Evolutionary conservation across 2,113 vertebrate species (phyloP).

Genomic region (Meles meles): DNA sequence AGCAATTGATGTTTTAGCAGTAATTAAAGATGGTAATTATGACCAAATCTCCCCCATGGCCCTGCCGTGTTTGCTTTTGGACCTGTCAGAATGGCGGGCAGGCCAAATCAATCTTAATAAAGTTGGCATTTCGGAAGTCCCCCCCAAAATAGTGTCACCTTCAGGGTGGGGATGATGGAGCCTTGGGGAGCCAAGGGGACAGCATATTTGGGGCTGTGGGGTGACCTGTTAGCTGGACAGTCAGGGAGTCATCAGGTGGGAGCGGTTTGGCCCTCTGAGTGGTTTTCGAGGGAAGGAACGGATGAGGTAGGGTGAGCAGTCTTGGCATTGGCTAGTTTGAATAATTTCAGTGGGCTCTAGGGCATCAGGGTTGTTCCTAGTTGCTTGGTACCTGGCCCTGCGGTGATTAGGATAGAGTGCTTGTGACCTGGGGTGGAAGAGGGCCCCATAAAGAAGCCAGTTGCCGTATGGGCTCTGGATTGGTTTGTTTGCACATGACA

Average conservation of each 20-base stretch:
- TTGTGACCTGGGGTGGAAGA: neutral
- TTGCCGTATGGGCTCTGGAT: neutral
- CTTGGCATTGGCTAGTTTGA: neutral
- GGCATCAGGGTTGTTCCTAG: neutral
- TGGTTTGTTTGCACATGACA: neutral
- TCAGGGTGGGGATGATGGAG: neutral
- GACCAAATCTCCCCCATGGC: constrained; percentile 84
- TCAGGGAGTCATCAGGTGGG: neutral
- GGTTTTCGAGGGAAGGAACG: neutral
- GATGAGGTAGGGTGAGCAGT: neutral
- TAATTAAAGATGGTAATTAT: constrained; percentile 89
- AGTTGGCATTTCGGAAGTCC: constrained; percentile 72
- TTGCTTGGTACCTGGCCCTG: neutral
- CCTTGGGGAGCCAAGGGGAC: neutral
- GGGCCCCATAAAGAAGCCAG: neutral
- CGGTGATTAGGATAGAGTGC: neutral
- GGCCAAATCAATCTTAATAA: constrained; percentile 84
- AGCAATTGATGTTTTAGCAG: constrained; percentile 89
- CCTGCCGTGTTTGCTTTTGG: constrained; percentile 82
- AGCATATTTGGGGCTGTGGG: neutral
- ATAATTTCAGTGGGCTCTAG: neutral
- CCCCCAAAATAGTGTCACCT: constrained; percentile 55
- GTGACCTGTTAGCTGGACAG: neutral
- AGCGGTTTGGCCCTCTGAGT: neutral
- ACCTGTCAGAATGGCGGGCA: constrained; percentile 81